Evolutionary conservation across 35 echinoderm and acorn worm genomes (phyloP), one percentile per base, ranked within the genome.

Genomic region (Heliocidaris tuberculata): DNA sequence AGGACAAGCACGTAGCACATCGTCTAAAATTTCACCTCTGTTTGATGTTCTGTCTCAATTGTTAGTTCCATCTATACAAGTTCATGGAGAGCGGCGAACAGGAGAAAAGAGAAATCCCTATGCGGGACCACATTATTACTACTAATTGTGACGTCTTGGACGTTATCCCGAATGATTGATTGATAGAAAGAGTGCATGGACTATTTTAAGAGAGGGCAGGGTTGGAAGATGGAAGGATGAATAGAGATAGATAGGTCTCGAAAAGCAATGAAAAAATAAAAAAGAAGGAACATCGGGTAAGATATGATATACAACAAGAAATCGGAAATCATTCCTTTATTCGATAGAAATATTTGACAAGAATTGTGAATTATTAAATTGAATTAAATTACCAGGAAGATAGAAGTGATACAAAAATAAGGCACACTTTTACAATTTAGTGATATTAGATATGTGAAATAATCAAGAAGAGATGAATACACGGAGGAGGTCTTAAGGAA

Each of bases 1-100:
- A 93, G 91, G 29, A 59, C 49, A 30, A n/a, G 91, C 91, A 93
- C 91, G 91, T 56, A 93, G 48, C 16, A 27, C 50, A 52, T 93
- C 47, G 91, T 49, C 48, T 93, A 49, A 30, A 59, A 59, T 93
- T 93, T 54, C 91, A 93, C 27, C 50, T 93, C 91, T 93, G 32
- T 93, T 93, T 93, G 91, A 52, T 93, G 31, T 50, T 93, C 91
- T 31, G 87, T 93, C 91, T 93, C 47, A 49, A 93, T 42, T 93
- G 50, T 93, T 93, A 48, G 91, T 30, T 12, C 29, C 91, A 52
- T 93, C 91, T 93, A 93, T 48, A 93, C 91, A 93, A 93, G 31
- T 93, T 93, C 30, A 32, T 52, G 31, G 50, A 54, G 27, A 93
- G 50, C 47, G 91, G 27, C 13, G 91, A 93, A 59, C 47, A 93